A percentile compares a stretch with the other conserved stretches of the same genome.
These are phyloP conservation scores for Hippopotamus amphibius DNA, from an alignment of 2,113 vertebrate species.

Conservation along the genomic window DNA sequence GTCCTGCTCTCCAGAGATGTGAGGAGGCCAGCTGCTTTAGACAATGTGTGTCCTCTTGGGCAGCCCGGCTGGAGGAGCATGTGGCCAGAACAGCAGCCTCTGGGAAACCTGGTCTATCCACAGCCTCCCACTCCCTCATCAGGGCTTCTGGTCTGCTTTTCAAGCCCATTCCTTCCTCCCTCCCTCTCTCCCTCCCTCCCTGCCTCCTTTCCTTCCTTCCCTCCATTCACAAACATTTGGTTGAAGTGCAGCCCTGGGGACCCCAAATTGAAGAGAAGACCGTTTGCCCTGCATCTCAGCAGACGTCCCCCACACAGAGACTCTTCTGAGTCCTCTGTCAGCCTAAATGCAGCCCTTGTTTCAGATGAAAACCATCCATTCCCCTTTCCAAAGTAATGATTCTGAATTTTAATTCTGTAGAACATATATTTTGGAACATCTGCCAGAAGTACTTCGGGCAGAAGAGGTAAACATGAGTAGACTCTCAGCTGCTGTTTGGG, in stretches of 20 bases:
- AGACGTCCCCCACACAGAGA: accelerated
- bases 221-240: neutral
- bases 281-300: neutral
- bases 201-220: neutral
- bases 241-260: neutral
- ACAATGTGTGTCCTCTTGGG: too few relatives aligned
- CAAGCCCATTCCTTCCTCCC: too few relatives aligned
- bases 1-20: too few relatives aligned
- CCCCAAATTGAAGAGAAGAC: neutral
- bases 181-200: too few relatives aligned
- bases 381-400: neutral
- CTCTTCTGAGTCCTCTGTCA: neutral
- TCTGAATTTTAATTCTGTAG: neutral
- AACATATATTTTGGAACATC: neutral
- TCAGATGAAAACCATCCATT: neutral
- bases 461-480: too few relatives aligned
- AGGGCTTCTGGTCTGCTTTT: neutral
- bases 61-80: accelerated
- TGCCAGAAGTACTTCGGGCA: neutral
- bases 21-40: accelerated
- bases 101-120: accelerated
- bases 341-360: neutral
- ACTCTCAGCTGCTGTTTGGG: neutral
- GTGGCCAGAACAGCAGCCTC: neutral
- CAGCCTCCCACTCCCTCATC: neutral